A percentile compares a stretch with the other conserved stretches of the same genome.
These are phyloP conservation scores for Himalopsyche phryganea DNA, from an alignment of 1,140 invertebrate genomes.

Conservation along the genomic window DNA sequence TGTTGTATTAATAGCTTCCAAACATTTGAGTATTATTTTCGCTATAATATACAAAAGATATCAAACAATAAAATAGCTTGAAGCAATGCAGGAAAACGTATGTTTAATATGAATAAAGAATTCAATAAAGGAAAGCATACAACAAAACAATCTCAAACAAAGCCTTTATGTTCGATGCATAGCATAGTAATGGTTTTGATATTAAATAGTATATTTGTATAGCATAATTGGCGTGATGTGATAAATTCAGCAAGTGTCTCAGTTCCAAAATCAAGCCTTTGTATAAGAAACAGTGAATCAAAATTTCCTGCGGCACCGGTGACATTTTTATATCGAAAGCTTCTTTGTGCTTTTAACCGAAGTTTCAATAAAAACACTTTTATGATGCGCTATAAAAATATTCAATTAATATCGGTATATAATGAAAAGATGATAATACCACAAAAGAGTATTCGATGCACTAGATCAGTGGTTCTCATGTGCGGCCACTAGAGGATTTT, in stretches of 20 bases:
- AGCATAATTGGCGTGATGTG: constrained; percentile 29
- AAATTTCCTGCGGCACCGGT: background rate
- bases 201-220: constrained; percentile 17
- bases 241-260: constrained; percentile 31
- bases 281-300: constrained; percentile 15
- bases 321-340: constrained; percentile 19
- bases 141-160: constrained; percentile 5
- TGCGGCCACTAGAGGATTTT: no score
- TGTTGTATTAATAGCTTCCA: background rate
- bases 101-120: constrained; percentile 5
- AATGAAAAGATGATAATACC: no score
- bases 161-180: constrained; percentile 10
- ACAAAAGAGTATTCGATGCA: no score
- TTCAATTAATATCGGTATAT: no score
- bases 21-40: background rate
- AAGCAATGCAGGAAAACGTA: constrained; percentile 4
- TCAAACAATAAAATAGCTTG: constrained; percentile 3
- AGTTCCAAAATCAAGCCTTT: constrained; percentile 2
- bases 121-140: constrained; percentile 7
- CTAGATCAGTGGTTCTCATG: no score
- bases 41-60: background rate
- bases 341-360: background rate
- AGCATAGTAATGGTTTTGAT: constrained; percentile 9
- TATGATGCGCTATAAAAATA: no score
- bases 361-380: no score